Evolutionary conservation across 2,888 invertebrate genomes (phyloP), one percentile per base, ranked within the genome.

Genomic region (Macrosoma leucophasiata): DNA sequence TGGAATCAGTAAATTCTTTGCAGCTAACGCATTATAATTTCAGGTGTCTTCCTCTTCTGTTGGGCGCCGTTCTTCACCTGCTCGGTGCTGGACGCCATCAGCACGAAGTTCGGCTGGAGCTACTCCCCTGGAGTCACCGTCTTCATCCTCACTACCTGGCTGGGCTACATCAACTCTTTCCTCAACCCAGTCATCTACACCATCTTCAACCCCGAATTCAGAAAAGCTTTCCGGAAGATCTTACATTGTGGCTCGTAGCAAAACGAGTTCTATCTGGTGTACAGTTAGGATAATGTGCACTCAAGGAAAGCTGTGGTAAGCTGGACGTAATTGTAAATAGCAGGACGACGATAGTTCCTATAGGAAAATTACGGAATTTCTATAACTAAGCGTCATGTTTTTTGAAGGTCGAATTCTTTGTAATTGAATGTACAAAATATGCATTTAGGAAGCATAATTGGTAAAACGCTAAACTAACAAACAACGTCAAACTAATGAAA

Each of bases 1-100:
- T n/a, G n/a, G n/a, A n/a, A n/a, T n/a, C n/a, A n/a, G n/a, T n/a
- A n/a, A n/a, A n/a, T n/a, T n/a, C n/a, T n/a, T n/a, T n/a, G n/a
- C n/a, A n/a, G n/a, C n/a, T n/a, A n/a, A n/a, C n/a, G n/a, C n/a
- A n/a, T 8, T 13, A 5, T 12, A 8, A 7, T 30, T 30, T 12
- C 87, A 98, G 98, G 97, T 56, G 96, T 98, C 2, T 99, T 99
- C 76, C 89, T 99, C 22, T 90, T 97, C 62, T 99, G 98, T 81
- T 99, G 98, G 98, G 93, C 97, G 42, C 99, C 99, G 19, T 99
- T 99, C 87, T 99, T 99, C 89, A 95, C 96, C 2, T 96, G 97
- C 84, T 97, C 97, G 78, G 96, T 98, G 48, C 90, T 97, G 85
- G 97, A 97, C 67, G 99, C 98, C 6, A 90, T 98, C 71, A 98